Evolutionary conservation across 1,140 invertebrate species (phyloP), one percentile per base, ranked within the genome.

Genomic region (Eueides isabella): DNA sequence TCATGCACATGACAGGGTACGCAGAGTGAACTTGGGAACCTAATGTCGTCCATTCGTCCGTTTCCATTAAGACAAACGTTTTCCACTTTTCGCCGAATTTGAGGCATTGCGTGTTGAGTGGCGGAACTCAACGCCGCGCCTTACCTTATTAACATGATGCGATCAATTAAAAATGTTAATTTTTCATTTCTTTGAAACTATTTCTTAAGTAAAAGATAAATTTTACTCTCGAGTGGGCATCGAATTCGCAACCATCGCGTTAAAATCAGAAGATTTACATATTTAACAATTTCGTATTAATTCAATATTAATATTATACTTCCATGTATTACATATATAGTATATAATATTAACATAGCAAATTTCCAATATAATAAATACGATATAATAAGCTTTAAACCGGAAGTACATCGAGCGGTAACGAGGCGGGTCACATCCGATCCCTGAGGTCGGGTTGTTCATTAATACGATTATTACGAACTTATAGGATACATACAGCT

Each of bases 321-420:
- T 19, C n/a, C 14, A 23, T 44, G 19, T 19, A 44, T 19, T 19
- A 44, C n/a, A 44, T 44, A 19, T 19, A 44, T 19, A 44, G 4
- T 19, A 5, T 5, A 26, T 9, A 55, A 55, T 26, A 55, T 55
- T 55, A 26, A 55, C 48, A 55, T 26, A 11, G n/a, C 23, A 55
- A 55, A 55, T 55, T 23, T 23, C 11, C 23, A 55, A 55, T 55
- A 55, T 55, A 55, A 26, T 55, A 55, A 55, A 55, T 55, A 19
- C 23, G 48, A 55, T 55, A 55, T 55, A 55, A 55, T 55, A 55
- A 55, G 48, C 48, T 55, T 55, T 55, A 55, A 55, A 26, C 23
- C 48, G 48, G 48, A 55, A 55, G 48, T 55, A 55, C 48, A 55
- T 55, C 16, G 19, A 26, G 19, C 48, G 48, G 23, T 55, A 55